Base-by-base conservation (phyloP, 1,140 invertebrate genomes). In the Pseudobourletiella spinata region DNA sequence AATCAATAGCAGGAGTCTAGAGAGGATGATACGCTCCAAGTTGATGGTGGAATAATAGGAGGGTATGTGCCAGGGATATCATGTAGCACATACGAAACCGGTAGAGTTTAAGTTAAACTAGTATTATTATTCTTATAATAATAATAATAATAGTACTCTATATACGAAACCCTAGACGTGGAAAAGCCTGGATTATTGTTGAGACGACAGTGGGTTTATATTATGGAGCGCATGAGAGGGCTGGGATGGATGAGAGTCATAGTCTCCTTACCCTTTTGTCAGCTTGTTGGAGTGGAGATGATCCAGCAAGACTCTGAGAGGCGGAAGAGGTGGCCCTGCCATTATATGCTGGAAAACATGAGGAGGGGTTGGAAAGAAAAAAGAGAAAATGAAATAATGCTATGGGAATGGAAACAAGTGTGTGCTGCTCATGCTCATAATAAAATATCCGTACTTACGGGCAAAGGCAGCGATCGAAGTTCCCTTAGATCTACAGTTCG, bases 401-500 rank as follows among this genome's bases (percentile, higher is more conserved):
- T n/a, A 39, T 39, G 32, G 8, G n/a, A 39, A 39, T 11, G 32
- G n/a, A n/a, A 39, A n/a, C 8, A 39, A 39, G 32, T 11, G 32
- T n/a, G n/a, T n/a, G n/a, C n/a, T n/a, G n/a, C n/a, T n/a, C 18
- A 25, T 54, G 20, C 14, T 16, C 20, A 48, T 11, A 48, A 48
- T 48, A 11, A 48, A 26, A 22, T 44, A 3, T 20, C 1, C 6
- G 8, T n/a, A 55, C 73, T 72, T 71, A 82, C 80, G 54, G 80
- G 79, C 39, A 81, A 74, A 11, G 80, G 79, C 57, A 79, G 77
- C 35, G 79, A 77, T 72, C 87, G 80, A 80, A 93, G 83, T 77
- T 92, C 89, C 56, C 89, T 80, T 43, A 92, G 79, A 76, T 93
- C 90, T 61, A 92, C 88, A 72, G 88, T 89, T 66, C 88, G 79